phyloP scores from a whole-genome alignment of 2,113 vertebrate genomes.

The Nerophis lumbriciformis region DNA sequence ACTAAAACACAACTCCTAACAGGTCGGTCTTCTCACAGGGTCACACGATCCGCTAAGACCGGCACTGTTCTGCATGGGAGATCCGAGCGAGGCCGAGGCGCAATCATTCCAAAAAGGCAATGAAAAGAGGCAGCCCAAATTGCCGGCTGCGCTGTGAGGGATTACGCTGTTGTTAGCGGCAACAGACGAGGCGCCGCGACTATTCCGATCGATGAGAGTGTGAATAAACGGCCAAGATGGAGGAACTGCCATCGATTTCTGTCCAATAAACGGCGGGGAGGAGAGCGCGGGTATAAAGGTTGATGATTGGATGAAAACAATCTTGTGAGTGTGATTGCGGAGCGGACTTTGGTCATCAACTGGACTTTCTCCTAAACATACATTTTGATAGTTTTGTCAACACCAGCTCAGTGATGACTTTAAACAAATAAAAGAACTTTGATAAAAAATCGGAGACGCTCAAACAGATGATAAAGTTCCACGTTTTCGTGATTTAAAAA shows the following conservation, averaged over 20 bases:
- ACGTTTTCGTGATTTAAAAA: no score
- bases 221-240: constrained; percentile 50
- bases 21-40: no score
- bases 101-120: not conserved
- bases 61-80: no score
- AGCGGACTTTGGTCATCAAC: constrained; percentile 28
- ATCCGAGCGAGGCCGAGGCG: not conserved
- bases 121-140: constrained; percentile 37
- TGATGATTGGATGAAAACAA: constrained; percentile 58
- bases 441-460: no score
- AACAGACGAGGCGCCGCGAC: constrained; percentile 47
- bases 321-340: constrained; percentile 40
- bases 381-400: not conserved
- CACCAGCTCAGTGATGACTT: constrained; percentile 21
- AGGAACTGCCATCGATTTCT: constrained; percentile 56
- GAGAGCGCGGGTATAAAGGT: constrained; percentile 14
- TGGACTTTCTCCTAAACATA: no score
- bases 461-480: no score
- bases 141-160: constrained; percentile 58
- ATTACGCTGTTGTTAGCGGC: constrained; percentile 60
- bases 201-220: constrained; percentile 55
- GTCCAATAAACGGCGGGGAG: constrained; percentile 33
- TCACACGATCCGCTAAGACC: no score
- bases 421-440: constrained; percentile 3
- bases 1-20: no score